phyloP scores from a whole-genome alignment of 2,888 invertebrate genomes.

The Lagria hirta region DNA sequence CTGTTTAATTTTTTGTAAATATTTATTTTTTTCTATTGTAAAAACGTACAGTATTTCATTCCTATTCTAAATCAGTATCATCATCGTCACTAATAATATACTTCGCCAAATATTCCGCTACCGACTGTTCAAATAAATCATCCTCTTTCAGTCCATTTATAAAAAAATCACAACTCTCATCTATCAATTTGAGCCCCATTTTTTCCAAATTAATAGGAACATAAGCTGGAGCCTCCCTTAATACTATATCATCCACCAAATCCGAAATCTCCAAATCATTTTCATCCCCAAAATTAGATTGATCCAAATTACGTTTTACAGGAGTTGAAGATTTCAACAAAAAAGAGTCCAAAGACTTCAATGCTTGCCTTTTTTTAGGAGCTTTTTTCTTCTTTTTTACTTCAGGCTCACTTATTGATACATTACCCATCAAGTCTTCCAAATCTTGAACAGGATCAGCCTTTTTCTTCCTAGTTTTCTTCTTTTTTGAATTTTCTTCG shows the following conservation, averaged over 20 bases:
- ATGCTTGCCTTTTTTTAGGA: constrained; percentile 34
- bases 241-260: constrained; percentile 58
- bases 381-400: constrained; percentile 26
- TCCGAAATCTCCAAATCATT: constrained; percentile 56
- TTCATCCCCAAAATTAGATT: constrained; percentile 50
- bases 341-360: background rate
- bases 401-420: constrained; percentile 21
- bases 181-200: constrained; percentile 18
- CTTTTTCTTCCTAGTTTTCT: constrained; percentile 53
- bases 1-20: constrained; percentile 12
- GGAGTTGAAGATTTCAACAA: constrained; percentile 35
- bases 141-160: constrained; percentile 47
- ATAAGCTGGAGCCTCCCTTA: constrained; percentile 38
- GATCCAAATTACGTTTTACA: constrained; percentile 37
- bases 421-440: constrained; percentile 27
- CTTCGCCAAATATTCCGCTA: constrained; percentile 48
- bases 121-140: constrained; percentile 66
- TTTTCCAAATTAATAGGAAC: constrained; percentile 33
- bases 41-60: constrained; percentile 6
- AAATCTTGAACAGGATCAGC: constrained; percentile 26
- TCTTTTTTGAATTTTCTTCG: constrained; percentile 47
- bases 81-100: constrained; percentile 28
- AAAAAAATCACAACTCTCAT: constrained; percentile 41
- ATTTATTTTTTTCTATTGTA: constrained; percentile 14
- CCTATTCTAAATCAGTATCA: constrained; percentile 18